A percentile compares a stretch with the other conserved stretches of the same genome.
phyloP scores from a whole-genome alignment of 2,888 invertebrate species.

The Leptopilina myrica region DNA sequence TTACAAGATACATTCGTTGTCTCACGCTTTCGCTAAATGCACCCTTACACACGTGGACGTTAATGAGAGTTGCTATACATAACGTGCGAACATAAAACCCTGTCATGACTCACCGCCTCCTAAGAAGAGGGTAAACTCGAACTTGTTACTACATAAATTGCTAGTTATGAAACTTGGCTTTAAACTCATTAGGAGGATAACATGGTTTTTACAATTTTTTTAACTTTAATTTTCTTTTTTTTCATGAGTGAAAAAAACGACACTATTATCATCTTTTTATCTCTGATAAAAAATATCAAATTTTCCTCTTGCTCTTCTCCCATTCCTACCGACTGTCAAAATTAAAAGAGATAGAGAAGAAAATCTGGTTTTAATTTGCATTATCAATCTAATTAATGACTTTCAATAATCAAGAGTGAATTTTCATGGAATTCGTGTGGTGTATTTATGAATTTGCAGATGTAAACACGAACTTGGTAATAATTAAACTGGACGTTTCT shows the following conservation, averaged over 20 bases:
- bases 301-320: neutral
- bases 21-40: conserved; percentile 4
- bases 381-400: neutral
- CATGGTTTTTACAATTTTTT: conserved; percentile 3
- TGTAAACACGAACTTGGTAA: neutral
- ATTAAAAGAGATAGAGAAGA: no score
- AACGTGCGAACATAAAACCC: conserved; percentile 43
- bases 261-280: neutral
- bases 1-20: conserved; percentile 17
- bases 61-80: conserved; percentile 48
- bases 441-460: neutral
- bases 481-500: conserved; percentile 4
- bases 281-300: neutral
- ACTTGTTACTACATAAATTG: conserved; percentile 38
- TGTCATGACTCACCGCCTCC: conserved; percentile 38
- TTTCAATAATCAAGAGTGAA: neutral
- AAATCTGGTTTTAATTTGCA: neutral
- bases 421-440: neutral
- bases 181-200: conserved; percentile 19
- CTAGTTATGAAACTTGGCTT: conserved; percentile 32
- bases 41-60: conserved; percentile 39
- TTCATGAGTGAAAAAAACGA: neutral
- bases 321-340: no score
- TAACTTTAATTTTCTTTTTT: no score
- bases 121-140: conserved; percentile 48